Evolutionary conservation across 2,113 vertebrate species (phyloP).

Genomic region (Phaethon lepturus): DNA sequence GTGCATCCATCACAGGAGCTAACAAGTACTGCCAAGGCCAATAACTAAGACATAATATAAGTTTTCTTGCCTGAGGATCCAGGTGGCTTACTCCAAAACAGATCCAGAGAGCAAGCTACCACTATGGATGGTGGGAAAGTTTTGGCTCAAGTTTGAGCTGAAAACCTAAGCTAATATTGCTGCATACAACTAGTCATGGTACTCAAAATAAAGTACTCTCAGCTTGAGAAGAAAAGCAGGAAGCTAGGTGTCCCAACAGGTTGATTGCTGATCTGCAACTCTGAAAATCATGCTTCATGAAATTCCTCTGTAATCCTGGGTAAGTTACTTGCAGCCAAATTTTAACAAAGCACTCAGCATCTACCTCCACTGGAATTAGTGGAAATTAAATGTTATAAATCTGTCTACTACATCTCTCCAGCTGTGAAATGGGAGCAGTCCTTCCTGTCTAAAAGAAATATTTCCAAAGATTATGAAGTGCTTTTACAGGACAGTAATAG

Average conservation of each 20-base stretch:
- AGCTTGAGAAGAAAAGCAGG: background rate
- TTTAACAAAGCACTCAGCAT: background rate
- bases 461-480: background rate
- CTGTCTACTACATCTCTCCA: background rate
- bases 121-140: background rate
- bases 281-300: background rate
- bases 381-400: constrained; percentile 10
- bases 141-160: background rate
- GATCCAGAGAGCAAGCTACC: background rate
- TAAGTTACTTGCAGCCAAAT: background rate
- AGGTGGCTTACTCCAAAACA: background rate
- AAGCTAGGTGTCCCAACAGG: background rate
- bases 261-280: background rate
- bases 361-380: background rate
- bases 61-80: background rate
- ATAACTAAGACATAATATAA: background rate
- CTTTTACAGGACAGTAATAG: background rate
- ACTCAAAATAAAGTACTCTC: background rate
- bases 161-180: background rate
- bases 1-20: background rate
- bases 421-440: background rate
- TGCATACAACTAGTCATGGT: background rate
- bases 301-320: background rate
- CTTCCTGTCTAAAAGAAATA: background rate
- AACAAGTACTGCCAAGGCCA: background rate